Evolutionary conservation across 2,888 invertebrate species (phyloP), one percentile per base, ranked within the genome.

Genomic region (Synergus itoensis): DNA sequence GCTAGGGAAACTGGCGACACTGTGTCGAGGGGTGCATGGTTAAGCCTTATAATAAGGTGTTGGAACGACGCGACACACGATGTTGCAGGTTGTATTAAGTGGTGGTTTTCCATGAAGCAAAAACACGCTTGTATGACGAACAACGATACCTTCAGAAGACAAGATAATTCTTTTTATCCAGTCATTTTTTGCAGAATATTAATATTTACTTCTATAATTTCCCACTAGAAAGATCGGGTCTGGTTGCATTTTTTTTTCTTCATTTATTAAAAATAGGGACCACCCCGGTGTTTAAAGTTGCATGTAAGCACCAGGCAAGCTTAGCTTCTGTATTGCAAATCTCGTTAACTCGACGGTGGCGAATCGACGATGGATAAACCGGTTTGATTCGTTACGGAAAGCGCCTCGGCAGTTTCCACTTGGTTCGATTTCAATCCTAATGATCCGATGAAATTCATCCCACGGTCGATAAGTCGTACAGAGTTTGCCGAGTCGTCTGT

Each of bases 391-490:
- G 69, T 14, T 48, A 69, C 69, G 28, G 48, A 48, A 69, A 48
- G 48, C 84, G 84, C 84, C 85, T 85, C 85, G 86, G 85, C 86
- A 86, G 85, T 87, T 87, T 88, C 85, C 84, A 84, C 86, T 83
- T 82, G 84, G 84, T 86, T 87, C 84, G 87, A 88, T 88, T 88
- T 88, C 87, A 82, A 84, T 86, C 85, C 86, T 87, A 88, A 88
- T 88, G 82, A 84, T 82, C 85, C 85, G 84, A 85, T 86, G 88
- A 88, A 87, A 89, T 87, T 88, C 86, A 87, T 88, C 85, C 84
- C 82, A 84, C 81, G 84, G 67, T 78, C 77, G 78, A 78, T 77
- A 77, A 78, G 79, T 80, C 77, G 18, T 12, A 60, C 48, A 64
- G 21, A 53, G 48, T 76, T 69, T 63, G 48, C 53, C 76, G 18